Conservation (phyloP, 2,888 invertebrate species). For the Sinodicranocentrus sp. region DNA sequence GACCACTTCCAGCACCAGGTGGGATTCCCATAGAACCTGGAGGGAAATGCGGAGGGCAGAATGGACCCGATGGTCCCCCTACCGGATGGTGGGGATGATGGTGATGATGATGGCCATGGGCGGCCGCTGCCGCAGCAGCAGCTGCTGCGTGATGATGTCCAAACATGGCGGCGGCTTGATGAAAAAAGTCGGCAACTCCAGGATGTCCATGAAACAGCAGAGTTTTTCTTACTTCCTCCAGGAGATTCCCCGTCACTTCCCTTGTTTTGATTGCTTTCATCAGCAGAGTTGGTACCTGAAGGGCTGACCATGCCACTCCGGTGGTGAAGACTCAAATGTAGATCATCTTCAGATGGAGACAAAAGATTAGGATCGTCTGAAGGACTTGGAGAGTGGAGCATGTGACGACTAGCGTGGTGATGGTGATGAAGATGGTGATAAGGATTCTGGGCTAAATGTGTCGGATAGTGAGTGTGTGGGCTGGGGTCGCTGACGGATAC, state of each 20-base stretch:
- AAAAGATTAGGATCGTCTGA: conserved; percentile 51
- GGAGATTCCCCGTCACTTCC: conserved; percentile 14
- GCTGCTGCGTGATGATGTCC: conserved; percentile 67
- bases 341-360: conserved; percentile 65
- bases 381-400: conserved; percentile 58
- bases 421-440: conserved; percentile 39
- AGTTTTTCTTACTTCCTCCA: conserved; percentile 77
- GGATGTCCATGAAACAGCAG: conserved; percentile 79
- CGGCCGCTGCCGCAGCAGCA: conserved; percentile 59
- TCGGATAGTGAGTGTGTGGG: conserved; percentile 42
- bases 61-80: conserved; percentile 56
- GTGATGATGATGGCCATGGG: conserved; percentile 67
- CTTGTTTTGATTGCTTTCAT: conserved; percentile 35
- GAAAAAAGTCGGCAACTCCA: conserved; percentile 74
- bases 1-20: conserved; percentile 39
- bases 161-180: conserved; percentile 73
- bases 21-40: conserved; percentile 56
- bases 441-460: conserved; percentile 50
- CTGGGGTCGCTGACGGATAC: conserved; percentile 56
- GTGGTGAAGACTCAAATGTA: conserved; percentile 35
- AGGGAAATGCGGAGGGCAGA: conserved; percentile 71
- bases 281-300: conserved; percentile 30
- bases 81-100: conserved; percentile 53
- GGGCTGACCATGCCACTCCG: conserved; percentile 56
- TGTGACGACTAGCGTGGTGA: conserved; percentile 12